Percentiles rank a stretch among this genome's conserved stretches.
phyloP scores from a whole-genome alignment of 2,113 vertebrate genomes.

The Peucedramus taeniatus region DNA sequence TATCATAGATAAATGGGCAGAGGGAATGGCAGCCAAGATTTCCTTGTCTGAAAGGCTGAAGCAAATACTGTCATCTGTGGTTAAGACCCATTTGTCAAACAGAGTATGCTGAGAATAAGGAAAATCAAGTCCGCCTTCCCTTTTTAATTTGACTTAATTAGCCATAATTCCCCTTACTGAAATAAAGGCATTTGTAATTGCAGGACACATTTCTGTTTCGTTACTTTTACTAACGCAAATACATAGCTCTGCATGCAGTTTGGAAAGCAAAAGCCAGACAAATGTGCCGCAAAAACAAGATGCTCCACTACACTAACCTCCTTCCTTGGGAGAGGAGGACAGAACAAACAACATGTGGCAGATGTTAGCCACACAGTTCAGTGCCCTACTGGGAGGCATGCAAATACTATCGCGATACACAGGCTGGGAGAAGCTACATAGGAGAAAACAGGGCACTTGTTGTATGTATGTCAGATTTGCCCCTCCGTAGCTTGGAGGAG shows the following conservation, averaged over 20 bases:
- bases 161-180: not conserved
- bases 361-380: conserved; percentile 62
- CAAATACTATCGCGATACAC: conserved; percentile 27
- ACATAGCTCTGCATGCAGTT: not conserved
- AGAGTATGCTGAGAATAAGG: conserved; percentile 48
- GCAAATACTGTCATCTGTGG: conserved; percentile 58
- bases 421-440: not conserved
- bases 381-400: conserved; percentile 57
- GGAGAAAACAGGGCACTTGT: conserved; percentile 30
- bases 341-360: conserved; percentile 60
- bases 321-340: conserved; percentile 57
- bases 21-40: conserved; percentile 57
- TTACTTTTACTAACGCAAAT: not conserved
- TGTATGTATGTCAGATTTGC: conserved; percentile 31
- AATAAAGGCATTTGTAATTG: conserved; percentile 30
- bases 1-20: conserved; percentile 54
- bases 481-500: conserved; percentile 38
- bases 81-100: conserved; percentile 61
- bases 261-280: conserved; percentile 32
- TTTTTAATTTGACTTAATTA: conserved; percentile 63
- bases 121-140: conserved; percentile 42
- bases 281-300: conserved; percentile 55
- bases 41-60: conserved; percentile 40
- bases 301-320: conserved; percentile 52
- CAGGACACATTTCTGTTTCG: conserved; percentile 16